Conservation (phyloP, 2,797 vertebrate species). For the Sparidentex hasta region DNA sequence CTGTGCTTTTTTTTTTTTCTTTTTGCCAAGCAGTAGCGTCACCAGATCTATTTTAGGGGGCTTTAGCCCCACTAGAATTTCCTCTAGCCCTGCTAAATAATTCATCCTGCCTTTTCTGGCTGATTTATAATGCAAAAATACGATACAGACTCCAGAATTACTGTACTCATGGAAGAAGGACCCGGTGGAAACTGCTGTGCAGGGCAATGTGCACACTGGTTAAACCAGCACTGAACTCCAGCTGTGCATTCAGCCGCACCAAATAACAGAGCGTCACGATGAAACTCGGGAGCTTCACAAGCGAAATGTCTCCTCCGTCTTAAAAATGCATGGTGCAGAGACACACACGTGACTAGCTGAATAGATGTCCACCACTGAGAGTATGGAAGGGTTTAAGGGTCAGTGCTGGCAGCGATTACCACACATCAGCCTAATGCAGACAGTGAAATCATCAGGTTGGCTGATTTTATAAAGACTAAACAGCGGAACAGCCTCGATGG, state of each 20-base stretch:
- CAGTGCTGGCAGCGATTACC: background rate
- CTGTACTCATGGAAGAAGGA: conserved; percentile 34
- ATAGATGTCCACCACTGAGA: conserved; percentile 1
- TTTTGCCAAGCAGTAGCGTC: conserved; percentile 31
- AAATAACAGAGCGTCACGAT: background rate
- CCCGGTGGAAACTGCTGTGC: conserved; percentile 22
- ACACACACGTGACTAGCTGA: background rate
- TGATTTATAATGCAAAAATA: conserved; percentile 70
- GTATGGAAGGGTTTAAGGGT: background rate
- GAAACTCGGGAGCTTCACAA: background rate
- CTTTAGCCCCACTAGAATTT: conserved; percentile 57
- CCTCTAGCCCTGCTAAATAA: conserved; percentile 60
- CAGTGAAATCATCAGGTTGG: background rate
- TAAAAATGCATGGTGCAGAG: background rate
- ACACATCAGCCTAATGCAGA: background rate
- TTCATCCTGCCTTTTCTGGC: conserved; percentile 57
- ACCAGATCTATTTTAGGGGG: conserved; percentile 60
- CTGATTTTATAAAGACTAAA: background rate
- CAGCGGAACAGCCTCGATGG: background rate
- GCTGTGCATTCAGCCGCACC: conserved; percentile 7
- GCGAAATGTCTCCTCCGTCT: background rate
- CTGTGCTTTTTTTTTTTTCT: conserved; percentile 15
- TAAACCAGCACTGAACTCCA: conserved; percentile 5
- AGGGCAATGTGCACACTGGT: conserved; percentile 1
- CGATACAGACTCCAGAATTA: conserved; percentile 43